Evolutionary conservation across 1,140 invertebrate genomes (phyloP).

Genomic region (Eulimnadia texana): DNA sequence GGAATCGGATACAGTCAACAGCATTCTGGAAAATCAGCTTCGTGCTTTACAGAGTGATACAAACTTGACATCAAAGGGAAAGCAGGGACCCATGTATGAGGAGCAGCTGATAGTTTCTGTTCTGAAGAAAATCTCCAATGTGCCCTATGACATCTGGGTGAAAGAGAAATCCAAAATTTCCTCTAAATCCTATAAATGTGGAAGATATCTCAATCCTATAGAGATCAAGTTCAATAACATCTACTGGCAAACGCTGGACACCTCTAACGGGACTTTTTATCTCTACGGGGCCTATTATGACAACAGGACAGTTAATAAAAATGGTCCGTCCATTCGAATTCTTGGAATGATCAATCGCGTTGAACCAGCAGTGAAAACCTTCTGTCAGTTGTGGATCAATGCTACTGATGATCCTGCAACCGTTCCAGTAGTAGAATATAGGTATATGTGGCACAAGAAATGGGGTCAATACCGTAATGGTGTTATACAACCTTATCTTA

Average conservation of each 20-base stretch:
- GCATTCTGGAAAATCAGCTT: too few species aligned
- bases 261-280: constrained; percentile 70
- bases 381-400: constrained; percentile 83
- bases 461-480: constrained; percentile 89
- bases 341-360: constrained; percentile 80
- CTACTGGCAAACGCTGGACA: constrained; percentile 50
- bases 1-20: too few species aligned
- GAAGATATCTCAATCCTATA: constrained; percentile 64
- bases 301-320: constrained; percentile 51
- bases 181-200: constrained; percentile 50
- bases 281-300: constrained; percentile 82
- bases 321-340: constrained; percentile 68
- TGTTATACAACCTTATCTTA: constrained; percentile 78
- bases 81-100: too few species aligned
- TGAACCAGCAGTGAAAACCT: constrained; percentile 61
- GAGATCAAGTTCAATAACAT: constrained; percentile 78
- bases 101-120: too few species aligned
- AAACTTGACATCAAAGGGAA: too few species aligned
- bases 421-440: constrained; percentile 62
- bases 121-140: too few species aligned
- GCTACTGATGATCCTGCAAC: constrained; percentile 60
- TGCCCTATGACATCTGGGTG: constrained; percentile 67
- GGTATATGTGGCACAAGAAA: constrained; percentile 85
- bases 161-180: constrained; percentile 52
- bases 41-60: too few species aligned